These are phyloP conservation scores for Clivina fossor DNA, from an alignment of 2,888 invertebrate genomes.

Conservation along the genomic window DNA sequence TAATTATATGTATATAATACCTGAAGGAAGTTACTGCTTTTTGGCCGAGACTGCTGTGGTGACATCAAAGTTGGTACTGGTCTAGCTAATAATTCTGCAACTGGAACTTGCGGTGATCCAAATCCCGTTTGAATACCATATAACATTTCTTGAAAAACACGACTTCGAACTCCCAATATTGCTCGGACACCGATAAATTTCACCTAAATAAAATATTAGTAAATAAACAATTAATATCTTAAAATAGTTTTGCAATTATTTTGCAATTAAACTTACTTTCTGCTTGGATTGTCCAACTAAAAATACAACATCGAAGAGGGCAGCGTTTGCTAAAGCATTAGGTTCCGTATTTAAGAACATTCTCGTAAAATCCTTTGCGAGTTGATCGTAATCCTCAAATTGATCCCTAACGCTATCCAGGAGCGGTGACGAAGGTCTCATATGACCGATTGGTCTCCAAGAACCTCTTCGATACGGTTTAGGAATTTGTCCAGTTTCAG, in stretches of 20 bases:
- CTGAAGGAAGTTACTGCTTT: constrained; percentile 89
- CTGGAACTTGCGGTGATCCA: constrained; percentile 90
- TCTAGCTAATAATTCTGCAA: constrained; percentile 81
- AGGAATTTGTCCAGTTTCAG: constrained; percentile 93
- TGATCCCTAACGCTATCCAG: constrained; percentile 90
- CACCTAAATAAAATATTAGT: constrained; percentile 41
- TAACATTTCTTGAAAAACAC: constrained; percentile 92
- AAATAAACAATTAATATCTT: constrained; percentile 4
- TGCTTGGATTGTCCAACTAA: constrained; percentile 90
- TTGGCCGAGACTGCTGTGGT: constrained; percentile 82
- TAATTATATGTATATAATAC: no score
- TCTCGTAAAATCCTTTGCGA: constrained; percentile 88
- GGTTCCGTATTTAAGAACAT: constrained; percentile 85
- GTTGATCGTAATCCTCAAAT: constrained; percentile 91
- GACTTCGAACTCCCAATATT: constrained; percentile 87
- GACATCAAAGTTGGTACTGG: constrained; percentile 85
- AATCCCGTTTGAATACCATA: constrained; percentile 93
- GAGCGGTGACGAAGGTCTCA: constrained; percentile 90
- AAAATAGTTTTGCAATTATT: constrained; percentile 11
- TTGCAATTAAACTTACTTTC: constrained; percentile 59
- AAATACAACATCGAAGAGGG: constrained; percentile 87
- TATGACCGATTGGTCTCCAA: constrained; percentile 93
- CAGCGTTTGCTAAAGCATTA: constrained; percentile 75
- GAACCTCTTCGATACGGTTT: constrained; percentile 90
- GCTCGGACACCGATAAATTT: constrained; percentile 89